Evolutionary conservation across 2,797 vertebrate genomes (phyloP), one percentile per base, ranked within the genome.

Genomic region (Gallinago nigripennis): DNA sequence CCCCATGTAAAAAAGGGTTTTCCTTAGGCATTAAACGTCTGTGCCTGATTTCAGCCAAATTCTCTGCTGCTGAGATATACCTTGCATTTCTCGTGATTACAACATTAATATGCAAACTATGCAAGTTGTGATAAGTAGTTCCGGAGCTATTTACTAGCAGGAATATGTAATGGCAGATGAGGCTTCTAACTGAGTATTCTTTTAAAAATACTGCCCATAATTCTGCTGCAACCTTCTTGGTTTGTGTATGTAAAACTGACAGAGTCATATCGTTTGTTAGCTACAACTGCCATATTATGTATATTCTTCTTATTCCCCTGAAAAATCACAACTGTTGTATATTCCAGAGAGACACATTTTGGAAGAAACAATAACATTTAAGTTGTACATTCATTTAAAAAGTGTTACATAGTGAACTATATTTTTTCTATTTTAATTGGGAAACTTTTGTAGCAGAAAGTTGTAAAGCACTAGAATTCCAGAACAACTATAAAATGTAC

Each of bases 341-440:
- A 87, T 69, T 86, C 88, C 85, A 68, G 8, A 81, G 92, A 63
- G 88, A 68, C 63, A 5, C 25, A 39, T 82, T 95, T 88, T 65
- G 76, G 31, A 88, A 65, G 73, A 65, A 83, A 76, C 48, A 78
- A 45, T 71, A 77, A 39, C 50, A 82, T 82, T 86, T 88, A 90
- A 66, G 63, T 75, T 46, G 45, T 48, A 17, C 25, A 16, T 88
- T 88, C 46, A 24, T 85, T 96, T 94, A 16, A 50, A 83, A 91
- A 85, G 31, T 71, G 35, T 71, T 70, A 76, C 18, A 43, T 53
- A 70, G 51, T 11, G 13, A 96, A 61, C 65, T 56, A 6, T 91
- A 84, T 89, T 82, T 96, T 83, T 86, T 85, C 46, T 45, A 4
- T 56, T 96, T 95, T 96, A 93, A 93, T 92, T 96, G 70, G 82